Evolutionary conservation across 2,113 vertebrate genomes (phyloP).

Genomic region (Scalopus aquaticus): DNA sequence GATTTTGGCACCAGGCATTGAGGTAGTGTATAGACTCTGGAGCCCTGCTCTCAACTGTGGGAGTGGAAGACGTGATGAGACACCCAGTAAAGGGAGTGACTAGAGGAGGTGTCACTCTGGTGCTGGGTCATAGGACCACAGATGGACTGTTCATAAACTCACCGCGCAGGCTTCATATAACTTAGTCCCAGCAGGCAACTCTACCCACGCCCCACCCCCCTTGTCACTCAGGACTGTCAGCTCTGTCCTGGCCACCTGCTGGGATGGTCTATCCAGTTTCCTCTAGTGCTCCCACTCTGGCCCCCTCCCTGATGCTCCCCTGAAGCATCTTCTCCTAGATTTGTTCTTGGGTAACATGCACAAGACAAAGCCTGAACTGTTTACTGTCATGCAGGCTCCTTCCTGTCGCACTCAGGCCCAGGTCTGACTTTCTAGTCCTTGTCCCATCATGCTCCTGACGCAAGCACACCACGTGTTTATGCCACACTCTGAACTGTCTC

Average conservation of each 20-base stretch:
- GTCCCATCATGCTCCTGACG: neutral
- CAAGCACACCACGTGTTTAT: neutral
- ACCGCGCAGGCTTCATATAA: neutral
- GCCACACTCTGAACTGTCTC: neutral
- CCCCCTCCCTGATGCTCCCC: neutral
- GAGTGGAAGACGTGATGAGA: neutral
- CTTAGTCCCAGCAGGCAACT: neutral
- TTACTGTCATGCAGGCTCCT: fast-evolving
- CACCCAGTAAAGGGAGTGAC: neutral
- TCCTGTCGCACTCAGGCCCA: no score
- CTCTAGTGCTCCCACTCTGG: neutral
- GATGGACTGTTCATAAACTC: neutral
- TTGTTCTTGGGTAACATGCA: neutral
- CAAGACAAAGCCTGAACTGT: neutral
- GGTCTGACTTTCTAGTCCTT: neutral
- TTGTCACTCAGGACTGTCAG: neutral
- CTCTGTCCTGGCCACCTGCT: neutral
- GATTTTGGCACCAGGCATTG: neutral
- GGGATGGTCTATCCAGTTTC: no score
- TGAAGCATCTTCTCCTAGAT: neutral
- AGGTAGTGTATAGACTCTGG: neutral
- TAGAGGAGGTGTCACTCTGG: neutral
- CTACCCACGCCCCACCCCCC: neutral
- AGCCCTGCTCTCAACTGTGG: neutral
- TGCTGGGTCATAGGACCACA: neutral